Evolutionary conservation across 2,797 vertebrate genomes (phyloP).

Genomic region (Spinus olivaceus): DNA sequence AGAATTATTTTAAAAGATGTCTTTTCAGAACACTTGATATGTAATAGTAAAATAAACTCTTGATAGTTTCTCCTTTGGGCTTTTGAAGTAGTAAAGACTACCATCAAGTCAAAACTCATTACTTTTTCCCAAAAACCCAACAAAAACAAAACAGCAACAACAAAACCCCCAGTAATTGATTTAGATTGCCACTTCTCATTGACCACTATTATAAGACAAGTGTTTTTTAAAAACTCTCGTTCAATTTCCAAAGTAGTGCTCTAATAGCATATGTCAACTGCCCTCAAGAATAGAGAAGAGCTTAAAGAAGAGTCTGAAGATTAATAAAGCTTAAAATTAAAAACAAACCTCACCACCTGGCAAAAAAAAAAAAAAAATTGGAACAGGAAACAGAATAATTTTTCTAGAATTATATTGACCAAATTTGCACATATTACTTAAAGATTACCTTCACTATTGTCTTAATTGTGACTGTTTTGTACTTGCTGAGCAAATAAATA

Average conservation of each 20-base stretch:
- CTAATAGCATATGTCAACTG: not conserved
- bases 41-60: not conserved
- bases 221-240: not conserved
- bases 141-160: not conserved
- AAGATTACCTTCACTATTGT: not conserved
- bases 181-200: not conserved
- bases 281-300: not conserved
- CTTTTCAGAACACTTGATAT: not conserved
- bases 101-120: not conserved
- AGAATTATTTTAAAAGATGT: not conserved
- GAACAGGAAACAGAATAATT: not conserved
- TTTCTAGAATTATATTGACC: not conserved
- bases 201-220: not conserved
- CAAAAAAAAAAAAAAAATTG: not conserved
- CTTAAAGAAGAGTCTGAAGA: not conserved
- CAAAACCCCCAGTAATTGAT: not conserved
- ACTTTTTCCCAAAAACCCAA: not conserved
- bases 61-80: not conserved
- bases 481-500: not conserved
- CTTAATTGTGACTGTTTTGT: not conserved
- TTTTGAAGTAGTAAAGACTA: slow-evolving; percentile 1
- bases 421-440: not conserved
- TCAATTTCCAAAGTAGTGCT: not conserved
- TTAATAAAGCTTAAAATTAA: not conserved
- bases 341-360: not conserved